These are phyloP conservation scores for Saturnia pavonia DNA, from an alignment of 2,888 invertebrate genomes.

Conservation along the genomic window DNA sequence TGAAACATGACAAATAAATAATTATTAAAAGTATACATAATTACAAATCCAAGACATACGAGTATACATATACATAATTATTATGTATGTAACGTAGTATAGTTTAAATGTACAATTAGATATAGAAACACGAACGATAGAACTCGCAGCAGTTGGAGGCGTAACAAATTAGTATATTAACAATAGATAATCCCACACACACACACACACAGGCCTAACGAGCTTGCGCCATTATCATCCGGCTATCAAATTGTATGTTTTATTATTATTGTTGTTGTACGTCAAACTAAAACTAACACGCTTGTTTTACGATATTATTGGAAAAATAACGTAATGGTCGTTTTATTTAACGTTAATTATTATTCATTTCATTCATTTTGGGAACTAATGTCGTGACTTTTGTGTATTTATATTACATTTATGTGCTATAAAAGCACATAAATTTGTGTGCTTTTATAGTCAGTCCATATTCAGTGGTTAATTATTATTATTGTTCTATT, in stretches of 20 bases:
- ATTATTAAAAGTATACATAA: not conserved
- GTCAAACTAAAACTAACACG: slow-evolving; percentile 52
- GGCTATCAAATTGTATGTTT: slow-evolving; percentile 70
- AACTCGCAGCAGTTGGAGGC: slow-evolving; percentile 35
- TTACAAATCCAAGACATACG: not conserved
- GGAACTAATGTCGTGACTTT: slow-evolving; percentile 10
- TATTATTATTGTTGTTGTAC: slow-evolving; percentile 63
- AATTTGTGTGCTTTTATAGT: slow-evolving; percentile 26
- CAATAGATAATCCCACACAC: slow-evolving; percentile 73
- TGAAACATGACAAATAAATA: no score
- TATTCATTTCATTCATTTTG: slow-evolving; percentile 28
- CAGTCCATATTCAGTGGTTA: slow-evolving; percentile 31
- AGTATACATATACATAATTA: not conserved
- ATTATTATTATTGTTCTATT: slow-evolving; percentile 30
- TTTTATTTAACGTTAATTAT: slow-evolving; percentile 38
- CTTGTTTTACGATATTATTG: slow-evolving; percentile 41
- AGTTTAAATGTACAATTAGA: not conserved
- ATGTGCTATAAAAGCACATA: no score
- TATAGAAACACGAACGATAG: slow-evolving; percentile 14
- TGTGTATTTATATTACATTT: not conserved
- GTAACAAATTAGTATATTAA: slow-evolving; percentile 78
- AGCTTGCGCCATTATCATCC: slow-evolving; percentile 70
- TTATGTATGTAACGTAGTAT: not conserved
- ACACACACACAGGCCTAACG: slow-evolving; percentile 55
- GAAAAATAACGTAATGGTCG: slow-evolving; percentile 43